These are phyloP conservation scores for Thamnophis sirtalis DNA, from an alignment of 2,113 vertebrate species.

Conservation along the genomic window DNA sequence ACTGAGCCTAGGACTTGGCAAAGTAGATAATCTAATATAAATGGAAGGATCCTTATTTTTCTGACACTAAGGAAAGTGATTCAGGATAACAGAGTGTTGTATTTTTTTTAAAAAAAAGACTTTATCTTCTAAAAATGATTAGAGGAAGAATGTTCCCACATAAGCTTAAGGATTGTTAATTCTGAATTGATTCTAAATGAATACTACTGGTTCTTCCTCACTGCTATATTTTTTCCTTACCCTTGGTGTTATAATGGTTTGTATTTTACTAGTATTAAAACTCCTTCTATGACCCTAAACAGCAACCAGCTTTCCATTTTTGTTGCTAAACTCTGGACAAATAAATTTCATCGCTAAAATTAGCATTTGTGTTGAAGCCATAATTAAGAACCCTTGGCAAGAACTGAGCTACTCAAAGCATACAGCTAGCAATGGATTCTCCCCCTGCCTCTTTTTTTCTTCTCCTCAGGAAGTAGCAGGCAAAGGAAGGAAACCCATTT, in stretches of 20 bases:
- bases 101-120: not conserved
- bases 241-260: not conserved
- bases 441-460: not conserved
- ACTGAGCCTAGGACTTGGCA: not conserved
- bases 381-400: slow-evolving; percentile 10
- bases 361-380: not conserved
- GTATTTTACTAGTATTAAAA: not conserved
- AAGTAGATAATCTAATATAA: not conserved
- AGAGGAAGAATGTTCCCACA: not conserved
- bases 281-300: not conserved
- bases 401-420: not conserved
- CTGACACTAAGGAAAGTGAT: not conserved
- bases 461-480: not conserved
- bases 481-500: not conserved
- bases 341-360: slow-evolving; percentile 13
- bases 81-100: not conserved
- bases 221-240: not conserved
- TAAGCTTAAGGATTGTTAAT: not conserved
- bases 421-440: not conserved
- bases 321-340: not conserved
- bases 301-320: slow-evolving; percentile 1
- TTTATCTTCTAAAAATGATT: not conserved
- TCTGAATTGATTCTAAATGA: not conserved
- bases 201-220: not conserved
- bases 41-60: not conserved